Evolutionary conservation across 2,113 vertebrate species (phyloP), one percentile per base, ranked within the genome.

Genomic region (Antigone vipio): DNA sequence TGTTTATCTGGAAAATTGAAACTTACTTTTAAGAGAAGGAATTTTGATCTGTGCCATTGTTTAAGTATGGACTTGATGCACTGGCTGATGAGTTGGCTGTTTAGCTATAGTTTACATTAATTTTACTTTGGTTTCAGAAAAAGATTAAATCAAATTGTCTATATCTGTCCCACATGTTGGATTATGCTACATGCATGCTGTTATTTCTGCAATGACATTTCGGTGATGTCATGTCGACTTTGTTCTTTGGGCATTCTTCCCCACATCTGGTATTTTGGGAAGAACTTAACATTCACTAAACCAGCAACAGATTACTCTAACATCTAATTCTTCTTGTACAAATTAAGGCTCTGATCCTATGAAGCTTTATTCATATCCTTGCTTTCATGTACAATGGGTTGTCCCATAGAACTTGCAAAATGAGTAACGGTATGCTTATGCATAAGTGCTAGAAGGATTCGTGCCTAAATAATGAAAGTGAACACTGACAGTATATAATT

Each of bases 171-270:
- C 68, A 95, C 5, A 1, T 80, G 68, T 69, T 95, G 81, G 66
- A 66, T 91, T 93, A 88, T 15, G 34, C 47, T 95, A 62, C 17
- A 44, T 67, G 21, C 30, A 21, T 68, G 18, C 15, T 82, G 58
- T 76, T 89, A 89, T 85, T 96, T 85, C 88, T 83, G 76, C 53
- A 79, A 17, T 47, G 89, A 62, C 74, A 96, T n/a, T 72, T 95
- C 69, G 23, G 59, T 93, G 93, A 96, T 76, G 82, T 95, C 95
- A 93, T 92, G 62, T 91, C 89, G 96, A 21, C 92, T 93, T 95
- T 89, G 71, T 94, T 91, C 87, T 66, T 93, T 85, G 69, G 62
- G 53, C 89, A 69, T 93, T 96, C 67, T 88, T 85, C 77, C 93
- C 80, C 62, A 93, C 87, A 91, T 95, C 87, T 93, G 87, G 87